Percentiles rank a stretch among this genome's conserved stretches.
These are phyloP conservation scores for Cheirogaleus medius DNA, from an alignment of 2,113 vertebrate species.

Conservation along the genomic window DNA sequence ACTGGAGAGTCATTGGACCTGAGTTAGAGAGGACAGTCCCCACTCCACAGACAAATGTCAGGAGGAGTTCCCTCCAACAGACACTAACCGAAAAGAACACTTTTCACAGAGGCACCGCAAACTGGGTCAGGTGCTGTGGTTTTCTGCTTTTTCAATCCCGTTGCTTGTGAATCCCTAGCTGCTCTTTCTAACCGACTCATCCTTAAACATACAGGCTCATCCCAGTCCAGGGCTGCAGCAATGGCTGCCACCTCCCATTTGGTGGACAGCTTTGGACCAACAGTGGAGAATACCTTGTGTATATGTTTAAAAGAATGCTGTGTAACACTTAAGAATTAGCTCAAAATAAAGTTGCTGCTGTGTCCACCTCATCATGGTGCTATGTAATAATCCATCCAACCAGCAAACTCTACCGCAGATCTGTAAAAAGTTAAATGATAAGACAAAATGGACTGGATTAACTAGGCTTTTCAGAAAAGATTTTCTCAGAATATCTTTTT, in stretches of 20 bases:
- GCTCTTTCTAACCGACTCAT: neutral
- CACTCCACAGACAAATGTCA: neutral
- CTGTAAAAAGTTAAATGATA: neutral
- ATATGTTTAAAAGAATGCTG: neutral
- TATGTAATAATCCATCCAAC: neutral
- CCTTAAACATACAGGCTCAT: neutral
- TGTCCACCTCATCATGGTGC: neutral
- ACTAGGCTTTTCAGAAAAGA: neutral
- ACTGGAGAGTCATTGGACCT: neutral
- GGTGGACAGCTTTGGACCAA: neutral
- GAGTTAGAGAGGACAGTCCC: neutral
- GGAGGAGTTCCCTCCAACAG: neutral
- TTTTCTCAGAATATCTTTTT: neutral
- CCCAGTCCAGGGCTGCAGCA: too few relatives aligned
- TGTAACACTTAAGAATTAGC: neutral
- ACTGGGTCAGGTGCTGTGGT: too few relatives aligned
- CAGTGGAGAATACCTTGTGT: neutral
- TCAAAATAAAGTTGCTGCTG: neutral
- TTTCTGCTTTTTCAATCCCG: constrained; percentile 22
- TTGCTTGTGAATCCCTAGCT: neutral
- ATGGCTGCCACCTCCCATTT: neutral
- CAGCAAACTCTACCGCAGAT: neutral
- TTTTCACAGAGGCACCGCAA: neutral
- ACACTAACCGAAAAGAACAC: neutral
- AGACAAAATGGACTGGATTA: neutral